Conservation (phyloP, 2,888 invertebrate species). For the Pelosia muscerda region DNA sequence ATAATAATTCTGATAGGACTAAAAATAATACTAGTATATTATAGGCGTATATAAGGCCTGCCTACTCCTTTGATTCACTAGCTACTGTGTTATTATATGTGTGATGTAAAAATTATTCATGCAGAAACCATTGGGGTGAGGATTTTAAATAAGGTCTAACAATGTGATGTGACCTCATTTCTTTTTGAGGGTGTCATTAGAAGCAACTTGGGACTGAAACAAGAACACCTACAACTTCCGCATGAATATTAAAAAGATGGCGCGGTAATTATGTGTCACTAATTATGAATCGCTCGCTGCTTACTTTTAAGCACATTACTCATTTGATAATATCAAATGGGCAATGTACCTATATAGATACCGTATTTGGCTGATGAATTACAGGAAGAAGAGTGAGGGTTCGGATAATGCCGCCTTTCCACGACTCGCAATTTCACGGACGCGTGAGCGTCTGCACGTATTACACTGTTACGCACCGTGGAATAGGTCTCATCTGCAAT, state of each 20-base stretch:
- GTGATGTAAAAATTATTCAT: background rate
- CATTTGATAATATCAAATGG: background rate
- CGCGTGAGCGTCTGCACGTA: no score
- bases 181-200: slow-evolving; percentile 14
- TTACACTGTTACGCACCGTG: no score
- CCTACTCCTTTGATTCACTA: background rate
- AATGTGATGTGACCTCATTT: slow-evolving; percentile 9
- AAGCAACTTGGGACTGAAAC: slow-evolving; percentile 8
- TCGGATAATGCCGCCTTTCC: no score
- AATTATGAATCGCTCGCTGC: background rate
- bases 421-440: no score
- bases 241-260: slow-evolving; percentile 19
- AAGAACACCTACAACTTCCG: slow-evolving; percentile 8
- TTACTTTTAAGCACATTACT: no score
- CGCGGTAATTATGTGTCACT: slow-evolving; percentile 9
- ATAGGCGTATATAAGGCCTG: background rate
- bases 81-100: background rate
- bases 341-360: no score
- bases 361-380: no score
- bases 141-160: slow-evolving; percentile 5
- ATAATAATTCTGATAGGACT: background rate
- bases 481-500: no score
- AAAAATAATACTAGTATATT: background rate
- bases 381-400: no score
- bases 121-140: background rate